phyloP scores from a whole-genome alignment of 2,888 invertebrate genomes.

The Spialia ferax region DNA sequence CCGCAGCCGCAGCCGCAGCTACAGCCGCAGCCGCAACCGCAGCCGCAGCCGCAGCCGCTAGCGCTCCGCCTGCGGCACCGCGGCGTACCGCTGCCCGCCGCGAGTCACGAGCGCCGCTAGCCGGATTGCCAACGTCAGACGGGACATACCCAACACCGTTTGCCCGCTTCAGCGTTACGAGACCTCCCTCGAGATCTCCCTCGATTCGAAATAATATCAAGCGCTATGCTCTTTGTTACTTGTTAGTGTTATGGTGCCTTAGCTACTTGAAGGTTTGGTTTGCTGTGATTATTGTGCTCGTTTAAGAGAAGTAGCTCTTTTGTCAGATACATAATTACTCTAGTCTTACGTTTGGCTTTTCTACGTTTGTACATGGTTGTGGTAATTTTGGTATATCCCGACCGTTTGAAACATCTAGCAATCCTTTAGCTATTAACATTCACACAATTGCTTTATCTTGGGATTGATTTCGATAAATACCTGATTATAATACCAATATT shows the following conservation, averaged over 20 bases:
- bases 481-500: neutral
- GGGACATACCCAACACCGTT: conserved; percentile 23
- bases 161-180: neutral
- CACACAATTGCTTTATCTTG: conserved; percentile 66
- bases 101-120: conserved; percentile 58
- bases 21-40: conserved; percentile 47
- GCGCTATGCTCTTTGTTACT: conserved; percentile 7
- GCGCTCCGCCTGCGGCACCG: conserved; percentile 66
- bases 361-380: conserved; percentile 14
- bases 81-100: conserved; percentile 65
- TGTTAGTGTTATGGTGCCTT: conserved; percentile 22
- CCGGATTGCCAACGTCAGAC: conserved; percentile 64
- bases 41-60: conserved; percentile 50
- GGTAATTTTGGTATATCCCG: conserved; percentile 48
- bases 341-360: conserved; percentile 2
- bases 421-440: conserved; percentile 55
- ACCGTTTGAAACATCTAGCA: conserved; percentile 57
- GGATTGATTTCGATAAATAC: conserved; percentile 20
- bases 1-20: conserved; percentile 58
- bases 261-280: neutral
- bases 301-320: neutral
- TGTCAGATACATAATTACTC: neutral
- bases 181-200: neutral
- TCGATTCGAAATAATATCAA: conserved; percentile 1
- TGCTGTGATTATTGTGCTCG: too few species aligned